Evolutionary conservation across 2,888 invertebrate genomes (phyloP).

Genomic region (Volucella inanis): DNA sequence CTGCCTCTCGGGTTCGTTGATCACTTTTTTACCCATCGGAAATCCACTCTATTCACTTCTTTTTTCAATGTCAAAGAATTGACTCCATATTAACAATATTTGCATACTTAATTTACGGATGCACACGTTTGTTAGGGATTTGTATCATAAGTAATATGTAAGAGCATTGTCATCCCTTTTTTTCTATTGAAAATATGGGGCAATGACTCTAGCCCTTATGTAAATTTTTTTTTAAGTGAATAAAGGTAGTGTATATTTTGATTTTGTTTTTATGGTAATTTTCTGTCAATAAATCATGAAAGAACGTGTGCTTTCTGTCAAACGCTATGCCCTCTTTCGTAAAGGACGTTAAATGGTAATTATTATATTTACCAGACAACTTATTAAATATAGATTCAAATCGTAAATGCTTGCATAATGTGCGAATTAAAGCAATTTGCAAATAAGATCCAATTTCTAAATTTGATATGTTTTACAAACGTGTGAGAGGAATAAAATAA

Average conservation of each 20-base stretch:
- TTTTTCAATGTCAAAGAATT: conserved; percentile 20
- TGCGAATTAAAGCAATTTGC: conserved; percentile 59
- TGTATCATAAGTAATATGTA: conserved; percentile 62
- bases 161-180: conserved; percentile 69
- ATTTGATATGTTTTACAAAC: background rate
- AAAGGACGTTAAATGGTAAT: conserved; percentile 56
- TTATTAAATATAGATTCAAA: conserved; percentile 9
- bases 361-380: conserved; percentile 26
- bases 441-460: conserved; percentile 24
- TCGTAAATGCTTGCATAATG: conserved; percentile 33
- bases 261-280: conserved; percentile 71
- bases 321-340: conserved; percentile 20
- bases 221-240: background rate
- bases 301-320: conserved; percentile 82
- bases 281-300: conserved; percentile 75
- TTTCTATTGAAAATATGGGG: conserved; percentile 38
- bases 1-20: conserved; percentile 50
- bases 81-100: conserved; percentile 69
- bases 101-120: conserved; percentile 69
- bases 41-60: background rate
- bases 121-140: conserved; percentile 51
- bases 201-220: conserved; percentile 27
- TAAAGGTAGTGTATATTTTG: conserved; percentile 24
- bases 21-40: conserved; percentile 35
- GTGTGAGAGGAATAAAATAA: background rate